Evolutionary conservation across 2,888 invertebrate species (phyloP), one percentile per base, ranked within the genome.

Genomic region (Drosophila buzzatii): DNA sequence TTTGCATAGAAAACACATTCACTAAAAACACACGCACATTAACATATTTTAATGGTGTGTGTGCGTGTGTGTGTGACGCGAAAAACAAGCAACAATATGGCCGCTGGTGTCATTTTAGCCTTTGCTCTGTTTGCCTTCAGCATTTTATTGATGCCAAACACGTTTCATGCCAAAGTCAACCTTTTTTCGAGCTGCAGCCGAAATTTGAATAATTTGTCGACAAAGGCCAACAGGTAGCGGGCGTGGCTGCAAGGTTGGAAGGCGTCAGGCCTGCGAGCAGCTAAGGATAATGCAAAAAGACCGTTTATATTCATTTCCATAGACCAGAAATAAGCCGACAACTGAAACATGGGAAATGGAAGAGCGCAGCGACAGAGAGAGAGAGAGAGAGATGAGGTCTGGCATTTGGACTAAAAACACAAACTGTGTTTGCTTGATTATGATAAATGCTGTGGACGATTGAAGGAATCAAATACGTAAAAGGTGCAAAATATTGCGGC

Each of bases 21-120:
- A 73, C 77, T 75, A 78, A 79, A 57, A 74, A 79, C 71, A 74
- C 70, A 56, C 74, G 47, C 64, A 59, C 64, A 78, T 78, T 78
- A 78, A 63, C 77, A 78, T 78, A 79, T 79, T 79, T 71, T 78
- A 78, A 78, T 79, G 79, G 79, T 74, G 67, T 27, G 18, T 2
- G 35, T 35, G 68, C 14, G 42, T 35, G 51, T 42, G 64, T 58
- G 56, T 55, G 62, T 53, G 55, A 57, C n/a, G 45, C 37, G 65
- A 39, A 66, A 59, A 70, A 55, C 56, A 72, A 62, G 77, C 73
- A 80, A 87, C 84, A 85, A 84, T 85, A 84, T 87, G 79, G 82
- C 84, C 78, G 85, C 85, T 87, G 82, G 84, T 84, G 84, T 84
- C 88, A 87, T 80, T 84, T 87, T 81, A 81, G 82, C 80, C 87